phyloP scores from a whole-genome alignment of 2,888 invertebrate genomes.

The Stenurella melanura region DNA sequence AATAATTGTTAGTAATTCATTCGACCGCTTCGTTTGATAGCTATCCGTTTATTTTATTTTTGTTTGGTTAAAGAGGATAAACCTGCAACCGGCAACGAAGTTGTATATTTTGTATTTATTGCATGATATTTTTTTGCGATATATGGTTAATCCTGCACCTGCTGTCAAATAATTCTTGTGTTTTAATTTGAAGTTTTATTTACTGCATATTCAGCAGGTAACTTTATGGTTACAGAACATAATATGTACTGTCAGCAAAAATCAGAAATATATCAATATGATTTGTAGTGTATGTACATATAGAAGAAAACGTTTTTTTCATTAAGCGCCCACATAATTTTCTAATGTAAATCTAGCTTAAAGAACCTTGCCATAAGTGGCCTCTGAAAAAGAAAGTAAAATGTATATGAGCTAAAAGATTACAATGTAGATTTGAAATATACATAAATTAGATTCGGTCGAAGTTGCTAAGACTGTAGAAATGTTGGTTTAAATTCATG shows the following conservation, averaged over 20 bases:
- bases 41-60: not conserved
- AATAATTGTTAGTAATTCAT: constrained; percentile 7
- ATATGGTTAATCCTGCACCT: not conserved
- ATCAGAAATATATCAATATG: not conserved
- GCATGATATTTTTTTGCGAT: not conserved
- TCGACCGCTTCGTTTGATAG: not conserved
- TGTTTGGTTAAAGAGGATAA: not conserved
- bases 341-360: no score
- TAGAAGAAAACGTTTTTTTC: no score
- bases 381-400: no score
- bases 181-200: not conserved
- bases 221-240: not conserved
- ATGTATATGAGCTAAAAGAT: no score
- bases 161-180: constrained; percentile 1
- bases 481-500: no score
- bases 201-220: not conserved
- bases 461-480: no score
- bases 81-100: not conserved
- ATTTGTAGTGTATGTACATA: not conserved
- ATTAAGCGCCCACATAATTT: no score
- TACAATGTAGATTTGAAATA: no score
- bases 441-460: no score
- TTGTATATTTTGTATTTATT: constrained; percentile 6
- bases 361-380: no score
- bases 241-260: not conserved